Base-by-base conservation (phyloP, 1,140 invertebrate species). In the Drosophila tsacasi region DNA sequence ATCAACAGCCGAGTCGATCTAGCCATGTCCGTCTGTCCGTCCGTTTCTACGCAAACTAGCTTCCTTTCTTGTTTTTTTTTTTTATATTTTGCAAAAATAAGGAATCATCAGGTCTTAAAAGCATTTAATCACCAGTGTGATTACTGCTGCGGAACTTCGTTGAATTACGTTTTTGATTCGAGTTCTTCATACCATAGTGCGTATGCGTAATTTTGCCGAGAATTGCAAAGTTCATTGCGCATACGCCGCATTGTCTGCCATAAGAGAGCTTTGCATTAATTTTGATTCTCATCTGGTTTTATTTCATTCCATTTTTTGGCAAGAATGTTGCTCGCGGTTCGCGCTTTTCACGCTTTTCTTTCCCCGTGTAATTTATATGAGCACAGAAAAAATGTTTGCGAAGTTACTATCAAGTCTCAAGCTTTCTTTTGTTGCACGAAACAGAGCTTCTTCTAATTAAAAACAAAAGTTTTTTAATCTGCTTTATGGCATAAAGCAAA, bases 391-490 rank as follows among this genome's bases (percentile, higher is more conserved):
- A 82, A 75, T 77, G 73, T 87, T 86, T 69, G 68, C 81, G 75
- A 86, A 86, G 68, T 86, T 81, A 71, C 71, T 73, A 52, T 37
- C 57, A 75, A 59, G 65, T 76, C 64, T 55, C 55, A 39, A 76
- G 67, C 47, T 62, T 54, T 83, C 80, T 75, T 87, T 87, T 87
- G 84, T 87, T 80, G 68, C 78, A 58, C 37, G 46, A 61, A 75
- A 66, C 84, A 84, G 55, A 37, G 69, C 77, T 81, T 89, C 73
- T 89, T 89, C 84, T 89, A 90, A 89, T 89, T 89, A 90, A 89
- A 89, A 89, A 84, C 75, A 89, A 89, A 89, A 89, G 85, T 89
- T 89, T 89, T 89, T 90, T 89, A 89, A 89, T 89, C 85, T 89
- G 64, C 85, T 89, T 89, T 89, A 89, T 89, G 71, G 81, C 69